These are phyloP conservation scores for Ceriagrion tenellum DNA, from an alignment of 2,888 invertebrate genomes.

Conservation along the genomic window DNA sequence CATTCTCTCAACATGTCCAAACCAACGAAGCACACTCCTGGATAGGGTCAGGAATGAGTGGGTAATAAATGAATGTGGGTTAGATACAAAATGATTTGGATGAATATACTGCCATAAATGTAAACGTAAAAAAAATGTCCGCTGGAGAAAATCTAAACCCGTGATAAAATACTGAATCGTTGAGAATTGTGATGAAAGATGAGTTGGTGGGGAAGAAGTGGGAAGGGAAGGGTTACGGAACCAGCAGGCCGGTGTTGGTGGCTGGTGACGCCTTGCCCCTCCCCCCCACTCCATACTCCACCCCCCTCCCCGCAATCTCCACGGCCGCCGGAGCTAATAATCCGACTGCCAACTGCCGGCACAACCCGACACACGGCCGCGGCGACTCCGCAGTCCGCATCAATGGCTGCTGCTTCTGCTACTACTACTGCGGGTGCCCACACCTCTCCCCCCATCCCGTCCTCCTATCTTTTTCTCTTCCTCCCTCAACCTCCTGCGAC, in stretches of 20 bases:
- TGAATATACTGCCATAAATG: too few relatives aligned
- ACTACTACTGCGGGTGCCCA: neutral
- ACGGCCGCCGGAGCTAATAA: constrained; percentile 38
- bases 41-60: too few relatives aligned
- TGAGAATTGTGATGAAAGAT: neutral
- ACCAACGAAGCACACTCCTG: too few relatives aligned
- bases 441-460: neutral
- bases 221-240: neutral
- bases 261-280: neutral
- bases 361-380: constrained; percentile 34
- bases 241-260: neutral
- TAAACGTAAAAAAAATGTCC: too few relatives aligned
- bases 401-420: constrained; percentile 47
- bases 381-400: constrained; percentile 42
- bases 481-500: neutral
- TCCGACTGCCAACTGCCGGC: constrained; percentile 55
- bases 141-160: too few relatives aligned
- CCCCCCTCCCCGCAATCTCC: neutral
- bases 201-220: neutral
- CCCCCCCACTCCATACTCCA: too few relatives aligned
- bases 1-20: too few relatives aligned
- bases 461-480: neutral
- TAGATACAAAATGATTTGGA: too few relatives aligned
- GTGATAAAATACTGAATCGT: too few relatives aligned
- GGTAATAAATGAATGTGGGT: too few relatives aligned